Base-by-base conservation (phyloP, 2,888 invertebrate species). In the Diploptera punctata region DNA sequence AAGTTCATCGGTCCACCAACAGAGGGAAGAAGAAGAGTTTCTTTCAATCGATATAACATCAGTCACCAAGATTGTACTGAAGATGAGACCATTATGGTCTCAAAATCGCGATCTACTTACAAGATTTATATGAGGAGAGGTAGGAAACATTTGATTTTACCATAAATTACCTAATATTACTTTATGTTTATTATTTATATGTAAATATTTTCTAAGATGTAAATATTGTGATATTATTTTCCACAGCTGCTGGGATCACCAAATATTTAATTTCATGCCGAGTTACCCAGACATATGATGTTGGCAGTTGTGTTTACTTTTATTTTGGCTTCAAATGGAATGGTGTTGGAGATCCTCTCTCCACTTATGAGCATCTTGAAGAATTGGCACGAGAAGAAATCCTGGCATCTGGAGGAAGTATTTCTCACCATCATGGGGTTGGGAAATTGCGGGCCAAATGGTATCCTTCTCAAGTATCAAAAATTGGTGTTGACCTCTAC, bases 381-480 rank as follows among this genome's bases (percentile, higher is more conserved):
- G 89, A 90, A 52, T 88, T 89, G 44, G 98, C 98, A 0, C 86
- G 99, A 38, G 93, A 97, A 78, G 98, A 98, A 83, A 97, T 99
- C 75, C 85, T 99, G 62, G 91, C 93, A 0, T 92, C 90, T 77
- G 95, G 96, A 10, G 96, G 96, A 78, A 97, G 96, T 76, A 88
- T 99, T 77, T 98, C 98, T 0, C 98, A 98, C 84, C 98, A 98
- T 82, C 98, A 98, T 81, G 98, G 98, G 0, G 92, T 99, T 16
- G 99, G 99, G 0, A 99, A 99, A 83, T 86, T 94, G 72, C 88
- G 99, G 19, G 92, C 92, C 77, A 90, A 90, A 78, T 99, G 97
- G 93, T 93, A 98, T 81, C 85, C 89, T 4, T 85, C 88, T 70
- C 94, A 96, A 0, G 93, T 99, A 1, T 96, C 98, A 9, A 86